These are phyloP conservation scores for Leptopilina boulardi DNA, from an alignment of 1,140 invertebrate genomes.

Conservation along the genomic window DNA sequence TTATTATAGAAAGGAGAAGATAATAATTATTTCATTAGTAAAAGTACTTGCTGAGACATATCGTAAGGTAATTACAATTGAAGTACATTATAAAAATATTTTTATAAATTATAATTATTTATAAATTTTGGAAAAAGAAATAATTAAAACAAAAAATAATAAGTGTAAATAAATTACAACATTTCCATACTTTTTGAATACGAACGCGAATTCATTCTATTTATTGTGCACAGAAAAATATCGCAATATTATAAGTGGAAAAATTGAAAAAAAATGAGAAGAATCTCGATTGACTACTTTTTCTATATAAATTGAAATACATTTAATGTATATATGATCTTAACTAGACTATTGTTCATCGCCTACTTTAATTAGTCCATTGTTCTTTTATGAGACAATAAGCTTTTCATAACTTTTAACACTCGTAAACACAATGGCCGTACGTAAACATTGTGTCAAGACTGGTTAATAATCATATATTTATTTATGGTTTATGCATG, in stretches of 20 bases:
- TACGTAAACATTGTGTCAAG: slow-evolving; percentile 15
- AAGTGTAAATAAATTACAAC: no score
- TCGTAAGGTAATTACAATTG: no score
- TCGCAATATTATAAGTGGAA: not conserved
- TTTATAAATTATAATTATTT: no score
- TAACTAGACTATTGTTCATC: slow-evolving; percentile 20
- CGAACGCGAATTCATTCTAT: no score
- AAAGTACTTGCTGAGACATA: no score
- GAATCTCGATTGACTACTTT: not conserved
- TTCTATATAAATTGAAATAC: not conserved
- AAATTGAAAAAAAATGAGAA: not conserved
- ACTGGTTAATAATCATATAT: slow-evolving; percentile 15
- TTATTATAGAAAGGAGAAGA: no score
- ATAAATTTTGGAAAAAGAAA: no score
- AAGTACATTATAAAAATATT: no score
- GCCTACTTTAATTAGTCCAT: slow-evolving; percentile 30
- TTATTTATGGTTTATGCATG: slow-evolving; percentile 13
- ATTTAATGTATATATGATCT: not conserved
- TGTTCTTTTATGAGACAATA: slow-evolving; percentile 29
- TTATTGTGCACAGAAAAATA: not conserved
- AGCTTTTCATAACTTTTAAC: slow-evolving; percentile 23
- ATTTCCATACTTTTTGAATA: no score
- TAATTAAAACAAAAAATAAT: no score
- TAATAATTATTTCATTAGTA: no score
- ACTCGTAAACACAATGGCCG: slow-evolving; percentile 11